Evolutionary conservation across 2,888 invertebrate species (phyloP).

Genomic region (Xestia ashworthii): DNA sequence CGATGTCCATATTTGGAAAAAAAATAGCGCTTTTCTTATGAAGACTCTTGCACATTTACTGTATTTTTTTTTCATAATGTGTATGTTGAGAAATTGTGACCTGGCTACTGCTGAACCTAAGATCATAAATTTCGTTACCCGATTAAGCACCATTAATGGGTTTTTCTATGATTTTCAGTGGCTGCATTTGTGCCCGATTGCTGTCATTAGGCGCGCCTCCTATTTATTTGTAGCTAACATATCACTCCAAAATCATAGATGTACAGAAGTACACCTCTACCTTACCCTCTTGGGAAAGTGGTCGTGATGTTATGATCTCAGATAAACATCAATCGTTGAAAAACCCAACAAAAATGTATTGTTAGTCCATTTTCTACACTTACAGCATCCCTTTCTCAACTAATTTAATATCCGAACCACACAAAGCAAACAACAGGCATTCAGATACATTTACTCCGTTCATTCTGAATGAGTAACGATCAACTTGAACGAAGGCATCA

Average conservation of each 20-base stretch:
- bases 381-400: conserved; percentile 20
- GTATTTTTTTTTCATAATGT: background rate
- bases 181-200: background rate
- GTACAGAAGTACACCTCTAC: background rate
- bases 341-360: background rate
- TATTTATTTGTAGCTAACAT: too few relatives aligned
- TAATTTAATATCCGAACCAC: conserved; percentile 56
- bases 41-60: background rate
- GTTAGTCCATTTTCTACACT: background rate
- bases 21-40: background rate
- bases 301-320: background rate
- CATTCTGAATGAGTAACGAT: conserved; percentile 63
- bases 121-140: background rate
- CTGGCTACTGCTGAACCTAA: background rate
- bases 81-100: background rate
- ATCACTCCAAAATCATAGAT: background rate
- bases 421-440: conserved; percentile 55
- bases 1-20: background rate
- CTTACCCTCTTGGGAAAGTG: too few relatives aligned
- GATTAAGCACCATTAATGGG: background rate
- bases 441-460: conserved; percentile 57
- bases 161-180: background rate
- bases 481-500: conserved; percentile 63
- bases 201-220: background rate
- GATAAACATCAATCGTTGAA: background rate